Percentiles rank a stretch among this genome's conserved stretches.
These are phyloP conservation scores for Chinchilla lanigera DNA, from an alignment of 2,113 vertebrate species.

Conservation along the genomic window DNA sequence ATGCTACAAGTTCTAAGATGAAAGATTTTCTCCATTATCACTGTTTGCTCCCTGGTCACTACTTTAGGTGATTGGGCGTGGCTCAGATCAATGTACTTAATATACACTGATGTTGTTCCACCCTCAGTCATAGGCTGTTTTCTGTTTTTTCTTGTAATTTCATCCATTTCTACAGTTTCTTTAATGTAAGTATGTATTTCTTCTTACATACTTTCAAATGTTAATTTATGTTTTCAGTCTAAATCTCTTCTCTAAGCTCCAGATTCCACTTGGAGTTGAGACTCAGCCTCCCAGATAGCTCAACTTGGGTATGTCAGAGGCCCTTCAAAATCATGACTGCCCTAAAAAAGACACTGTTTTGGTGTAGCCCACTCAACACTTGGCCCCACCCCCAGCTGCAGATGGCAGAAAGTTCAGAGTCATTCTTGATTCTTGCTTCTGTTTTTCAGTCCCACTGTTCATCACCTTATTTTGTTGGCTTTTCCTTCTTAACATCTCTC, in stretches of 20 bases:
- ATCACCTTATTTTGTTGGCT: not conserved
- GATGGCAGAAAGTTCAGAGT: not conserved
- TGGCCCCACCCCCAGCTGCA: not conserved
- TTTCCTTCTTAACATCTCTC: not conserved
- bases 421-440: not conserved
- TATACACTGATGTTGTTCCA: not conserved
- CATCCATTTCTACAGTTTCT: not conserved
- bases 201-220: not conserved
- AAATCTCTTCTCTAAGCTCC: not conserved
- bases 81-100: not conserved
- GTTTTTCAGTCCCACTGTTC: not conserved
- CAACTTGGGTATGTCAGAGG: not conserved
- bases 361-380: not conserved
- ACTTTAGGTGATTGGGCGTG: not conserved
- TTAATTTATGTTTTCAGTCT: not conserved
- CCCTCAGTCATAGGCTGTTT: not conserved
- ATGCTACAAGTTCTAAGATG: not conserved
- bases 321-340: not conserved
- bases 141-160: not conserved
- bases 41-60: not conserved
- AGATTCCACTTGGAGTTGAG: not conserved
- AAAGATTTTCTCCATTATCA: not conserved
- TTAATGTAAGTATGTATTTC: not conserved
- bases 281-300: not conserved
- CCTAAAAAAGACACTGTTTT: not conserved